phyloP scores from a whole-genome alignment of 1,140 invertebrate species.

The Neodiprion virginianus region DNA sequence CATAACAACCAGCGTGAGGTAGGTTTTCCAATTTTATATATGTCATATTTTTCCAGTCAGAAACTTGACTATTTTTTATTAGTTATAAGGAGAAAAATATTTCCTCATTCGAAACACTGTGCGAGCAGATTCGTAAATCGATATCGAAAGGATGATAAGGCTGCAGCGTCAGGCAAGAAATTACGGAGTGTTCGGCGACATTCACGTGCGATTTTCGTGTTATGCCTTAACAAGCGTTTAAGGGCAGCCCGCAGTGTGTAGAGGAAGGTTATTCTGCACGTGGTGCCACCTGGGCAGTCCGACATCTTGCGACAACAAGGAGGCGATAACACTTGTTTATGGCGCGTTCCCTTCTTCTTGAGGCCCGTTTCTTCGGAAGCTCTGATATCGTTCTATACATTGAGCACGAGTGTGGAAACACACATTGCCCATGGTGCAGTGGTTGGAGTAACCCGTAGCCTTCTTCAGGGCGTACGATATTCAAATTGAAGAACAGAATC shows the following conservation, averaged over 20 bases:
- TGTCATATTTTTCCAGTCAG: no score
- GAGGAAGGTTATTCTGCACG: not conserved
- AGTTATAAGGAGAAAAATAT: no score
- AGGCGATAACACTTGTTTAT: constrained; percentile 46
- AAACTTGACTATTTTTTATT: no score
- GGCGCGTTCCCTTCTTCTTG: constrained; percentile 23
- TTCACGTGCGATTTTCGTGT: not conserved
- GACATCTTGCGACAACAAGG: constrained; percentile 29
- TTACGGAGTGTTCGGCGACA: no score
- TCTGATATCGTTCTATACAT: not conserved
- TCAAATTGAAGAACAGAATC: constrained; percentile 15
- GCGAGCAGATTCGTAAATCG: no score
- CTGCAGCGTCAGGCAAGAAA: no score
- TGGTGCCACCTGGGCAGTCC: not conserved
- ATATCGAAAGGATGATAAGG: no score
- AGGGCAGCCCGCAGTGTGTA: no score
- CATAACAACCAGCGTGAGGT: no score
- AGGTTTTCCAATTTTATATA: no score
- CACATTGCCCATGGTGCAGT: not conserved
- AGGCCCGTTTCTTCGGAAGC: not conserved
- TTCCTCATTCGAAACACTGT: no score
- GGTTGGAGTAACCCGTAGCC: not conserved
- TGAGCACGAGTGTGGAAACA: not conserved
- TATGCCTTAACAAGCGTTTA: not conserved
- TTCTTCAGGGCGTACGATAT: constrained; percentile 2